phyloP scores from a whole-genome alignment of 64 coral and sea anemone species.

The Anthopleura sola region DNA sequence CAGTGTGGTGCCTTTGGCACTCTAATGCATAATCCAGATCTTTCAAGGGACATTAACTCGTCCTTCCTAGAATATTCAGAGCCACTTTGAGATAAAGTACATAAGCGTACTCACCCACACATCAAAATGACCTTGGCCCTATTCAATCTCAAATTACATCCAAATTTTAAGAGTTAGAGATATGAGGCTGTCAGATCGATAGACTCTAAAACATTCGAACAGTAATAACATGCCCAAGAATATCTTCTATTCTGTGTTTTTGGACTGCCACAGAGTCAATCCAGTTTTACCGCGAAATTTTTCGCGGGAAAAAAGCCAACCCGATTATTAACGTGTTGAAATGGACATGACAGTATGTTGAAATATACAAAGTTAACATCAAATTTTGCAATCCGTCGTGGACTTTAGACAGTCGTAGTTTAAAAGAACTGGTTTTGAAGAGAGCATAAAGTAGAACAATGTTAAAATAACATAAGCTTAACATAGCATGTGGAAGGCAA shows the following conservation, averaged over 20 bases:
- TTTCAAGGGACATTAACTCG: too few relatives aligned
- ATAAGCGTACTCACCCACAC: too few relatives aligned
- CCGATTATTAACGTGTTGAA: background rate
- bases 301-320: background rate
- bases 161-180: too few relatives aligned
- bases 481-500: background rate
- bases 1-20: too few relatives aligned
- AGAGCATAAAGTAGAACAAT: background rate
- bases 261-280: background rate
- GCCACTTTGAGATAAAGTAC: too few relatives aligned
- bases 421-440: background rate
- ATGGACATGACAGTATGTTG: conserved; percentile 2
- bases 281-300: background rate
- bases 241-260: background rate
- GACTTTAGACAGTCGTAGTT: background rate
- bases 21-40: too few relatives aligned
- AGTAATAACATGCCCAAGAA: too few relatives aligned
- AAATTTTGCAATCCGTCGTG: background rate
- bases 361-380: background rate
- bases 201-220: too few relatives aligned
- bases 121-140: too few relatives aligned
- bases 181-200: too few relatives aligned
- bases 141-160: too few relatives aligned
- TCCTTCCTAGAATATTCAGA: too few relatives aligned
- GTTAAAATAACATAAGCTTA: background rate